A percentile compares a stretch with the other conserved stretches of the same genome.
Conservation (phyloP, 2,888 invertebrate genomes). For the Harpalus rufipes region DNA sequence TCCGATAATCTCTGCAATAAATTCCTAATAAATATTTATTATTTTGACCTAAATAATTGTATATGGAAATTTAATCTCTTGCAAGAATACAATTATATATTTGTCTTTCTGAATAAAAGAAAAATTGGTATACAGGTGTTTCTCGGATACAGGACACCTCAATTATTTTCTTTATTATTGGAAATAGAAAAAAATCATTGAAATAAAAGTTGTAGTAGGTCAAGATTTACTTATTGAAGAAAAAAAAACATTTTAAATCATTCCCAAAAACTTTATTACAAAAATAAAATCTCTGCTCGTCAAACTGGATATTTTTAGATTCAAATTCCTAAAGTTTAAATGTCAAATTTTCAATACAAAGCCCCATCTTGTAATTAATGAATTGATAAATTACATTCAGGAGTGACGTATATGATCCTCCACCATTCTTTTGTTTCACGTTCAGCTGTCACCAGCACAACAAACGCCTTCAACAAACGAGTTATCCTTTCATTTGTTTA, state of each 20-base stretch:
- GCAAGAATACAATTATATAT: too few species aligned
- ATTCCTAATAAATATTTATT: neutral
- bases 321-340: neutral
- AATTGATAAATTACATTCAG: neutral
- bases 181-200: too few species aligned
- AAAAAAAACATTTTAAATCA: too few species aligned
- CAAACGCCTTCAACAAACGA: neutral
- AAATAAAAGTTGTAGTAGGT: too few species aligned
- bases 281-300: neutral
- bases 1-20: neutral
- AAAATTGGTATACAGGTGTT: too few species aligned
- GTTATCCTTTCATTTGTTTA: neutral
- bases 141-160: too few species aligned
- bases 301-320: neutral
- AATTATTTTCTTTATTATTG: too few species aligned
- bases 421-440: neutral
- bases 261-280: neutral
- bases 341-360: neutral
- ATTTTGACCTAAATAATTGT: neutral
- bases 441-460: neutral
- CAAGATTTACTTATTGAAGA: too few species aligned
- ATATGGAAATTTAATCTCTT: too few species aligned
- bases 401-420: neutral
- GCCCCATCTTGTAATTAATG: too few species aligned
- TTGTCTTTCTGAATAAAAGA: too few species aligned